Evolutionary conservation across 35 echinoderm and acorn worm species (phyloP).

Genomic region (Strongylocentrotus purpuratus): DNA sequence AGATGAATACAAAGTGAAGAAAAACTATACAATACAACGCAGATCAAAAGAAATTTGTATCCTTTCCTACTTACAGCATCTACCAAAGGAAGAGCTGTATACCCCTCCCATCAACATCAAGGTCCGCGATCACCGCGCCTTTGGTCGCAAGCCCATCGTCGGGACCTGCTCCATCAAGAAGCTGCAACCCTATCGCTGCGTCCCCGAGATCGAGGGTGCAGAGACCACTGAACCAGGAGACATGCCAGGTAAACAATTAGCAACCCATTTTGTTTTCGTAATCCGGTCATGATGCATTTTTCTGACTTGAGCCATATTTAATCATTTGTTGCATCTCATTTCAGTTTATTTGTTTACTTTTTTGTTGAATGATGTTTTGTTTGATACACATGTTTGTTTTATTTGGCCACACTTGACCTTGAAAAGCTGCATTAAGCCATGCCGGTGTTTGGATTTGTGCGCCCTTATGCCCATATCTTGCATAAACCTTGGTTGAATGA

Average conservation of each 20-base stretch:
- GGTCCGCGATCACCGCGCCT: conserved; percentile 93
- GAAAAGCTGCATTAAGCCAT: not conserved
- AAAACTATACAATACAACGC: not conserved
- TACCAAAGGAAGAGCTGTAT: conserved; percentile 98
- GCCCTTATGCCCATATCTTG: not conserved
- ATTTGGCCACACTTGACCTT: not conserved
- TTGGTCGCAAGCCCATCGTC: conserved; percentile 98
- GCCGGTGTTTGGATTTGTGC: not conserved
- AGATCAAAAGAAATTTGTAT: not conserved
- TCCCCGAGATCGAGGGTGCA: conserved; percentile 45
- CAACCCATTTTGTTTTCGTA: not conserved
- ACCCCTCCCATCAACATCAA: conserved; percentile 99
- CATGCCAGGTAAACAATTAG: conserved; percentile 53
- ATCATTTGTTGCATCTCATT: not conserved
- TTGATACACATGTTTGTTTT: not conserved
- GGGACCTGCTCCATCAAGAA: conserved; percentile 82
- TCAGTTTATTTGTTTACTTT: not conserved
- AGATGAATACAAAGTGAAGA: not conserved
- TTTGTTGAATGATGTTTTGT: not conserved
- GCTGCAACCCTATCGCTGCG: conserved; percentile 70
- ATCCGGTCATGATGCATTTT: not conserved
- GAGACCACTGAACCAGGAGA: conserved; percentile 58
- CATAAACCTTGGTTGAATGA: not conserved
- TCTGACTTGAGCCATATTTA: not conserved
- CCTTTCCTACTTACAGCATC: conserved; percentile 50